These are phyloP conservation scores for Drosophila subsilvestris DNA, from an alignment of 2,888 invertebrate species.

Conservation along the genomic window DNA sequence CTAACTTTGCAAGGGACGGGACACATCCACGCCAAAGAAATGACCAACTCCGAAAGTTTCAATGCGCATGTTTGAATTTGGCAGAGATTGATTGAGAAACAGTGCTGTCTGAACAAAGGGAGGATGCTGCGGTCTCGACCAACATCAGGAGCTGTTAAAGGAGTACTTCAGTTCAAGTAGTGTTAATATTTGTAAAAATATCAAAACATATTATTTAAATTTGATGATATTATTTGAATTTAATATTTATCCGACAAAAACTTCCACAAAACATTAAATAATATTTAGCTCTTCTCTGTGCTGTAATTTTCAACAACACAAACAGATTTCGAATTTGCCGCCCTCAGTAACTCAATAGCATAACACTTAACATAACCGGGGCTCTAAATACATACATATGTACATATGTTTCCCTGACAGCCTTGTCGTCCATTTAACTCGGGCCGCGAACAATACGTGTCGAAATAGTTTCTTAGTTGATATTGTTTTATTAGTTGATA, in stretches of 20 bases:
- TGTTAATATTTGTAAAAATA: too few relatives aligned
- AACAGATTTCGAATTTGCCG: not conserved
- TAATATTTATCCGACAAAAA: too few relatives aligned
- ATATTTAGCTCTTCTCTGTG: not conserved
- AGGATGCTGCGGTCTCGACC: slow-evolving; percentile 37
- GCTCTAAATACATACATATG: not conserved
- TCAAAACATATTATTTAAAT: too few relatives aligned
- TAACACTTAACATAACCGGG: not conserved
- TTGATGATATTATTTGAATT: too few relatives aligned
- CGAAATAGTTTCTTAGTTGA: not conserved
- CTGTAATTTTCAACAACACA: not conserved
- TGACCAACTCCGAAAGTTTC: slow-evolving; percentile 34
- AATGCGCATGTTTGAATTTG: slow-evolving; percentile 57
- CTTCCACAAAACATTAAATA: too few relatives aligned
- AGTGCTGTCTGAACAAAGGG: slow-evolving; percentile 4
- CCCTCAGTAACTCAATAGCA: not conserved
- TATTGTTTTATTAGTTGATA: not conserved
- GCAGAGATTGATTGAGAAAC: not conserved
- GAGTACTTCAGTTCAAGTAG: slow-evolving; percentile 63
- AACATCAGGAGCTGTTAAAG: slow-evolving; percentile 49
- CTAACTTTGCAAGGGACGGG: not conserved
- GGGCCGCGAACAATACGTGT: too few relatives aligned
- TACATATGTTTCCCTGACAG: not conserved
- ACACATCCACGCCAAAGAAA: not conserved
- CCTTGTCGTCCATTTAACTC: not conserved